A percentile compares a stretch with the other conserved stretches of the same genome.
Evolutionary conservation across 2,888 invertebrate species (phyloP).

Genomic region (Artemia sinica): DNA sequence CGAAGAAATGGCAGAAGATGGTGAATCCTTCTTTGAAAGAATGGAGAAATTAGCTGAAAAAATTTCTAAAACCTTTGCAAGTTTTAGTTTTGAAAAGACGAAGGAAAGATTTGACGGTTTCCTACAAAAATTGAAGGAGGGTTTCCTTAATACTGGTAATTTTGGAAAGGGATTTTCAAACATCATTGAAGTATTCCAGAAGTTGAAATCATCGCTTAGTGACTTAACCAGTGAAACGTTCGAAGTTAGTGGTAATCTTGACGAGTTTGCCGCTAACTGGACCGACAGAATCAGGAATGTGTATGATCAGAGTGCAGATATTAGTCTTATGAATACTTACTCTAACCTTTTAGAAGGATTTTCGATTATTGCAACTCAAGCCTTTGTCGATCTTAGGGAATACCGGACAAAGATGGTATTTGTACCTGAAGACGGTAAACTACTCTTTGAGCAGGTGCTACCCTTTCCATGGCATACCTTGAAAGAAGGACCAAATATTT

Average conservation of each 20-base stretch:
- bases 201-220: not conserved
- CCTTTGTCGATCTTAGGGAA: not conserved
- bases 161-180: not conserved
- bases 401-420: constrained; percentile 3
- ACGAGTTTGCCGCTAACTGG: not conserved
- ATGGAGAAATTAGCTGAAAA: not conserved
- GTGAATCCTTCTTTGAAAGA: constrained; percentile 1
- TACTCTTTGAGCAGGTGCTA: not conserved
- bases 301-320: no score
- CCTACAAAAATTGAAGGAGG: not conserved
- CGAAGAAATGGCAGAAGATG: not conserved
- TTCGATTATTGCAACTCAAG: not conserved
- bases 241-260: not conserved
- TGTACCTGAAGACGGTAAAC: constrained; percentile 7
- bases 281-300: not conserved
- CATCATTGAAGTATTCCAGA: not conserved
- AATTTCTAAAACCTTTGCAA: not conserved
- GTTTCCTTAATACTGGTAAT: not conserved
- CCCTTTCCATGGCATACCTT: constrained; percentile 9
- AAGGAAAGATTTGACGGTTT: not conserved
- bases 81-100: not conserved
- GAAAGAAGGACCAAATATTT: not conserved
- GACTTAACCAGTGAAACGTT: not conserved
- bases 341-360: no score
- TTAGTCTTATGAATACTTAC: no score